Evolutionary conservation across 2,888 invertebrate species (phyloP).

Genomic region (Cosmopolites sordidus): DNA sequence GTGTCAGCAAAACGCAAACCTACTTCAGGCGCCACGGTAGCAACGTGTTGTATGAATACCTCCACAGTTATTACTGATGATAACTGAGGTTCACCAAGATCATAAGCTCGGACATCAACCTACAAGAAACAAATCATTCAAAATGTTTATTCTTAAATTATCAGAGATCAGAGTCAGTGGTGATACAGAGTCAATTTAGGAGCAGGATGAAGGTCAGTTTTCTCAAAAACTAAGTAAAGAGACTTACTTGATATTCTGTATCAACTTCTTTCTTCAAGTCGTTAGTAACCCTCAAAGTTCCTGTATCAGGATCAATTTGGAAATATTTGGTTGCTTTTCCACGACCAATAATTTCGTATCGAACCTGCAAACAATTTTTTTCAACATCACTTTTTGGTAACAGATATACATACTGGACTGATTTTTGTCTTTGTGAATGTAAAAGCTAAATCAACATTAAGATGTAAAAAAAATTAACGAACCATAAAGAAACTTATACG

Average conservation of each 20-base stretch:
- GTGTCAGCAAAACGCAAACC: conserved; percentile 86
- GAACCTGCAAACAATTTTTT: conserved; percentile 43
- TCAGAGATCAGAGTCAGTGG: too few species aligned
- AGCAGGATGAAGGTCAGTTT: too few species aligned
- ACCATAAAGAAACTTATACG: too few species aligned
- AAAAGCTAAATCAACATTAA: too few species aligned
- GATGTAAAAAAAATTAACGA: too few species aligned
- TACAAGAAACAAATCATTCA: conserved; percentile 38
- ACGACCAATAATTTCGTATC: conserved; percentile 76
- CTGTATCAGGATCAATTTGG: conserved; percentile 80
- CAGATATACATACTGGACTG: too few species aligned
- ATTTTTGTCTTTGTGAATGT: too few species aligned
- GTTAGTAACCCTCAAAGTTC: conserved; percentile 74
- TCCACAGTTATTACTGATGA: conserved; percentile 78
- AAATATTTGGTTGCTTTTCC: conserved; percentile 82
- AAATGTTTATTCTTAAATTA: not conserved
- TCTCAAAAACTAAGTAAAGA: not conserved
- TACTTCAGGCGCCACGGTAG: conserved; percentile 60
- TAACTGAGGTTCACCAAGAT: conserved; percentile 79
- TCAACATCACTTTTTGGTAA: too few species aligned
- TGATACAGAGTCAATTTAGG: too few species aligned
- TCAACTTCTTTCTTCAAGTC: conserved; percentile 81
- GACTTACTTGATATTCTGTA: conserved; percentile 76
- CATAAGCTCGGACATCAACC: conserved; percentile 82
- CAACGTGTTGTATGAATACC: conserved; percentile 77